These are phyloP conservation scores for Ptychoptera contaminata DNA, from an alignment of 2,888 invertebrate species.

Conservation along the genomic window DNA sequence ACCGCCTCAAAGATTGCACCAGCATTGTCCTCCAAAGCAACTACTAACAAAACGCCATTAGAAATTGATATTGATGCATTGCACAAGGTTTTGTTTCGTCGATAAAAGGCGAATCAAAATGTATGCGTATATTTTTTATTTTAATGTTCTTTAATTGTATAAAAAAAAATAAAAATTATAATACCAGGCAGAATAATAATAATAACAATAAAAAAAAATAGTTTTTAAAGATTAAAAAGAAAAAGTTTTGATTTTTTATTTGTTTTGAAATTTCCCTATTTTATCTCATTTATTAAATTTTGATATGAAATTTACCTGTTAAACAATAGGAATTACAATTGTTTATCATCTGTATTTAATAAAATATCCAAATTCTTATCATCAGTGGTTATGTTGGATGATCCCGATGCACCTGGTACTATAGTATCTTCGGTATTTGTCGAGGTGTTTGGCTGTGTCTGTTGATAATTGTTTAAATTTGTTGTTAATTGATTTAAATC, in stretches of 20 bases:
- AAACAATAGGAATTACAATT: too few species aligned
- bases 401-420: background rate
- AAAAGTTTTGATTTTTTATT: background rate
- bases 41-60: constrained; percentile 20
- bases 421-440: too few species aligned
- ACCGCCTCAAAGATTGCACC: constrained; percentile 4
- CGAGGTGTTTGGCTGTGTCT: too few species aligned
- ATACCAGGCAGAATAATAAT: too few species aligned
- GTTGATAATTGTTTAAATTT: too few species aligned
- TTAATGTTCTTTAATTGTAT: too few species aligned
- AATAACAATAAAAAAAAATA: too few species aligned
- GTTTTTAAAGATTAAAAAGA: background rate
- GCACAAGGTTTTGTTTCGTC: constrained; percentile 28
- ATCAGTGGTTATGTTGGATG: background rate
- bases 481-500: too few species aligned
- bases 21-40: background rate
- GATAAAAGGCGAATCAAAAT: constrained; percentile 14
- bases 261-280: background rate
- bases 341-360: background rate
- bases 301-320: background rate
- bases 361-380: background rate
- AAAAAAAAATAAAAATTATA: too few species aligned
- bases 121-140: too few species aligned
- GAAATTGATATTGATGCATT: constrained; percentile 31
- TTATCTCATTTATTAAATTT: background rate